Evolutionary conservation across 1,140 invertebrate species (phyloP).

Genomic region (Ceratina japonica): DNA sequence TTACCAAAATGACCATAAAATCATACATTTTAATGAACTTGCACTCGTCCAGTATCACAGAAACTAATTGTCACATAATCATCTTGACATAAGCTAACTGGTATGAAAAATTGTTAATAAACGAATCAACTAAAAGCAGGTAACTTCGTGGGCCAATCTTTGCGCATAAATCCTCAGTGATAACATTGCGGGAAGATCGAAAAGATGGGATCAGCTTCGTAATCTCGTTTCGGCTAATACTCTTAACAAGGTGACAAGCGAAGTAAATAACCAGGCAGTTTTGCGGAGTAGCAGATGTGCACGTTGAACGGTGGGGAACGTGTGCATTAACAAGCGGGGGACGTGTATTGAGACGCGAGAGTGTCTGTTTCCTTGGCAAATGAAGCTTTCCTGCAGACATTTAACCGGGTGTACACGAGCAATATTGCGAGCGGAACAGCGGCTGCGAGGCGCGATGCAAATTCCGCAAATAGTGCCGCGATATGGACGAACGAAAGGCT

Average conservation of each 20-base stretch:
- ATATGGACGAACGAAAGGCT: constrained; percentile 40
- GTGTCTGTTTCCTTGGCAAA: constrained; percentile 23
- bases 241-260: not conserved
- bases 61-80: no score
- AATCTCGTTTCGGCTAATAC: no score
- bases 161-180: no score
- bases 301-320: not conserved
- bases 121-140: no score
- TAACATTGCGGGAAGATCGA: no score
- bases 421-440: constrained; percentile 4
- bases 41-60: no score
- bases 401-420: not conserved
- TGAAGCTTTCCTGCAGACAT: constrained; percentile 10
- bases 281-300: not conserved
- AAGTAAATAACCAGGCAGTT: not conserved
- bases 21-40: no score
- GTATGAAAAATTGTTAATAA: no score
- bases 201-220: no score
- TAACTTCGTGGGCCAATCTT: no score
- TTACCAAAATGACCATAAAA: no score
- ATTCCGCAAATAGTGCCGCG: constrained; percentile 54
- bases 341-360: constrained; percentile 22
- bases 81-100: no score
- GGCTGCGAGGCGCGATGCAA: constrained; percentile 54
- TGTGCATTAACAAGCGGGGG: not conserved